Evolutionary conservation across 2,888 invertebrate species (phyloP).

Genomic region (Nemotelus nigrinus): DNA sequence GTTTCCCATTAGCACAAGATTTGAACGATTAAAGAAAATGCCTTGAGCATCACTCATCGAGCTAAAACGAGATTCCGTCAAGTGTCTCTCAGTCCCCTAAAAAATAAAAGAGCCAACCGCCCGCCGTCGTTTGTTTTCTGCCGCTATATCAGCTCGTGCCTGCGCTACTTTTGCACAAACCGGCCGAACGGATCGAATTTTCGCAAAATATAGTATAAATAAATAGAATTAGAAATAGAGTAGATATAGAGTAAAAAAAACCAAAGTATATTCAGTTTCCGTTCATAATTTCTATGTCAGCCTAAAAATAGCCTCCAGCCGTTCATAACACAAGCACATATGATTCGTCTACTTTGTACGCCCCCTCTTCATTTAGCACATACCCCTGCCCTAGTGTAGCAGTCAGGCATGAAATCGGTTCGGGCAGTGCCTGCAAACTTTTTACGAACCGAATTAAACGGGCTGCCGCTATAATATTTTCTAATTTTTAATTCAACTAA

Average conservation of each 20-base stretch:
- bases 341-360: background rate
- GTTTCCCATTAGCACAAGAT: constrained; percentile 5
- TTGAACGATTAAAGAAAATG: background rate
- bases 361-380: background rate
- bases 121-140: too few species aligned
- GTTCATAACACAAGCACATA: background rate
- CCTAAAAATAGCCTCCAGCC: constrained; percentile 36
- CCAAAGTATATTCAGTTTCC: too few species aligned
- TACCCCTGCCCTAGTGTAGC: background rate
- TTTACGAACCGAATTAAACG: too few species aligned
- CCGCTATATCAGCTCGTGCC: background rate
- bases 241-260: too few species aligned
- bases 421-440: too few species aligned
- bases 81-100: background rate
- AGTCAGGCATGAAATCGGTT: too few species aligned
- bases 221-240: too few species aligned
- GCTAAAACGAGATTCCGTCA: constrained; percentile 26
- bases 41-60: background rate
- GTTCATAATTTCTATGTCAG: constrained; percentile 20
- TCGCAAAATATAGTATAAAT: too few species aligned
- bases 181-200: too few species aligned
- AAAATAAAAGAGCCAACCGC: background rate
- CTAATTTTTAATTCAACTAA: too few species aligned
- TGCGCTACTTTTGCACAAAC: too few species aligned
- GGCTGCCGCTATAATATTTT: too few species aligned